phyloP scores from a whole-genome alignment of 2,797 vertebrate genomes.

The Anabacerthia variegaticeps region DNA sequence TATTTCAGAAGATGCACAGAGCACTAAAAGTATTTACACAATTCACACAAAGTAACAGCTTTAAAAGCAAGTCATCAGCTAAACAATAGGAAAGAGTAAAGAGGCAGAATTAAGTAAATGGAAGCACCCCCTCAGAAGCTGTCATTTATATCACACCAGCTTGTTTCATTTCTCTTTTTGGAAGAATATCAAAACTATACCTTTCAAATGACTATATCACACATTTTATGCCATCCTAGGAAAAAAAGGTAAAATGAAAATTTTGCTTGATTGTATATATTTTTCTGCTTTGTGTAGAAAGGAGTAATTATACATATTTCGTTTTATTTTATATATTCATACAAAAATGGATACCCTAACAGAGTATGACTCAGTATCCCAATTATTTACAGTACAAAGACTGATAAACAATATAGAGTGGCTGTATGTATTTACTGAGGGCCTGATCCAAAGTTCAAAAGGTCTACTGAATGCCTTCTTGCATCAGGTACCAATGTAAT shows the following conservation, averaged over 20 bases:
- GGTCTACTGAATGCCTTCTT: not conserved
- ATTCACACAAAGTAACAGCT: not conserved
- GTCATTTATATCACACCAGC: not conserved
- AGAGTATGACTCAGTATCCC: not conserved
- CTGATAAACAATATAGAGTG: not conserved
- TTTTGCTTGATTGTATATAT: not conserved
- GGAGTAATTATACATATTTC: not conserved
- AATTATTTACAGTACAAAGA: not conserved
- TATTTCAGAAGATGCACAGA: not conserved
- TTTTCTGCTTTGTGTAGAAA: not conserved
- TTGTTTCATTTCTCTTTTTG: not conserved
- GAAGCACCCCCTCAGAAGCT: not conserved
- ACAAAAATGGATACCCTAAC: not conserved
- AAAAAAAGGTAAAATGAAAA: not conserved
- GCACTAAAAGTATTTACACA: not conserved
- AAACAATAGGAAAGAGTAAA: not conserved
- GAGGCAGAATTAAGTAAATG: not conserved
- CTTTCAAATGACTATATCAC: not conserved
- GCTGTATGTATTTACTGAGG: not conserved
- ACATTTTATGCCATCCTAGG: not conserved
- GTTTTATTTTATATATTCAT: not conserved
- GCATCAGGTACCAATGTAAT: not conserved
- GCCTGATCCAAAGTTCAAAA: not conserved
- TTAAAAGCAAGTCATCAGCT: not conserved
- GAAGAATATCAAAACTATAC: not conserved